Evolutionary conservation across 1,140 invertebrate species (phyloP), one percentile per base, ranked within the genome.

Genomic region (Lithobius niger): DNA sequence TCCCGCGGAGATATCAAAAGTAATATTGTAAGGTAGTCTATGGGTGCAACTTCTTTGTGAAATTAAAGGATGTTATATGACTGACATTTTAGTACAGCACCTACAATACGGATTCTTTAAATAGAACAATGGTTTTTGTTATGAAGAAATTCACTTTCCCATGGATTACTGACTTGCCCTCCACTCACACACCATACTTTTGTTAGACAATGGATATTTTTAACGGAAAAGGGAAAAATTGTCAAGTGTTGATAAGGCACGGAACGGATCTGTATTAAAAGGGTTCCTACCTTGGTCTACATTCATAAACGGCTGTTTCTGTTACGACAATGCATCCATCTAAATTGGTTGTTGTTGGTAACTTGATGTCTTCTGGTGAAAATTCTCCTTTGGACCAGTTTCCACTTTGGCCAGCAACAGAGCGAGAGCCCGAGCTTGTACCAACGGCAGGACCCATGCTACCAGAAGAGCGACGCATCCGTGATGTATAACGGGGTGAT

Each of bases 321-420:
- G 82, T 85, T 21, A 87, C 75, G 53, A 86, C 70, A 61, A 85
- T 71, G 68, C 83, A 86, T 2, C 81, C 79, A 74, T 66, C 66
- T 59, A 13, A 67, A 65, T 19, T 63, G 68, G 59, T 18, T 54
- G 25, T 15, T 58, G 13, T 26, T 4, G 13, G 6, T 25, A 50
- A 26, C 19, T 50, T 26, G 6, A 50, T 50, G 27, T 50, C 48
- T n/a, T 50, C 48, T 16, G 27, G 6, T 6, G 43, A 45, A 45
- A 19, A 10, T 4, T 45, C 43, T 18, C 3, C 18, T 45, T 4
- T 45, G 16, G 43, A 6, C 27, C 6, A 3, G 10, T 50, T 24
- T 25, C 10, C 21, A n/a, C 27, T 4, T 50, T 18, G 31, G 18
- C 18, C 10, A 40, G 10, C 31, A 10, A 40, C 10, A 40, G 18